Evolutionary conservation across 2,888 invertebrate species (phyloP), one percentile per base, ranked within the genome.

Genomic region (Zygaena filipendulae): DNA sequence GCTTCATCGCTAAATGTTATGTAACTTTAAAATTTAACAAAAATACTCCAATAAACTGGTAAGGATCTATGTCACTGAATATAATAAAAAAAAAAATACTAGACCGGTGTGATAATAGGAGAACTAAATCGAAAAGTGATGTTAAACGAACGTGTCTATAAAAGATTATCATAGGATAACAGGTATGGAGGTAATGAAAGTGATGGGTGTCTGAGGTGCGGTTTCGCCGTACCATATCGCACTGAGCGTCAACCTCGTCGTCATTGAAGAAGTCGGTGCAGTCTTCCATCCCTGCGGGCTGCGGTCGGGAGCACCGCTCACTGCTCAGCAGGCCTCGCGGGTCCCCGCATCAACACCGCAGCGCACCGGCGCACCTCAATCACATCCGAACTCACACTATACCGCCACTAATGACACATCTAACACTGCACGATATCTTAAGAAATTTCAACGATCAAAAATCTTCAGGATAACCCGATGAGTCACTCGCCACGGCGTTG

Each of bases 281-380:
- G 68, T 75, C 80, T 66, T 79, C 80, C 81, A 81, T 80, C 49
- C 61, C 70, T 72, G 62, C 55, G 49, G 58, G 60, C 70, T 72
- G 62, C 55, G 49, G 58, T 48, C 57, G 51, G 46, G 42, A 40
- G 48, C 44, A 49, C 56, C 49, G 57, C 61, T 67, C 58, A 63
- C 58, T 59, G 57, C 49, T 59, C 60, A 52, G 54, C 60, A 49
- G 59, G 59, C 53, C 52, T 49, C 48, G 46, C 43, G 35, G 62
- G 69, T 66, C 59, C 81, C 75, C 59, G 77, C 82, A 67, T 82
- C 72, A 56, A 82, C 69, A 42, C 51, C 36, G 34, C 45, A 34
- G 25, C 49, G 43, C 52, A 40, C 52, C 49, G 60, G 64, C 59
- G 81, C 77, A 51, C 59, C 72, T 61, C 83, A 82, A n/a, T n/a